Evolutionary conservation across 53 echinoderm and acorn worm species (phyloP), one percentile per base, ranked within the genome.

Genomic region (Echinarachnius parma): DNA sequence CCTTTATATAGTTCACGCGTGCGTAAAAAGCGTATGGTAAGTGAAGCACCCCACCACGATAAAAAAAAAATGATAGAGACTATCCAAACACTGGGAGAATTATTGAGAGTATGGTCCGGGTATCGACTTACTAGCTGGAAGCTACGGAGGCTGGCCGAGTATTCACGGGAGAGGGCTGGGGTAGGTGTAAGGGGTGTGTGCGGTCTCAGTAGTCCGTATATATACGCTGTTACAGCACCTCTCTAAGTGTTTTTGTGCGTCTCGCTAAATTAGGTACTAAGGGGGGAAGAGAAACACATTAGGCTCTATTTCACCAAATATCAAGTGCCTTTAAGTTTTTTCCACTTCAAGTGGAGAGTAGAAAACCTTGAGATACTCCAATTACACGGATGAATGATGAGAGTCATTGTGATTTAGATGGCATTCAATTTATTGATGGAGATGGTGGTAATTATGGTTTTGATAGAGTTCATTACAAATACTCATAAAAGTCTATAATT

Each of bases 161-260:
- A 72, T 36, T 56, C 74, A 56, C 57, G 55, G 57, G 57, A 72
- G 74, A 72, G 57, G 16, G 21, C 29, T 21, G 55, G 74, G 56
- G 56, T 4, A 19, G 15, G 13, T 10, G 11, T 50, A 9, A 4
- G 4, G 9, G 52, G 19, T 39, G 42, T 39, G 42, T 13, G n/a
- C 42, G 50, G 28, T 32, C 48, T 22, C 52, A 11, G 31, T 50
- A 30, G 31, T 52, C 34, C 55, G 36, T 31, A 49, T 50, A 37
- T 52, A 48, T 69, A 69, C 69, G 33, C 21, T 52, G 53, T 52
- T 69, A 31, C 74, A 45, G 34, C 57, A 24, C 55, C 15, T n/a
- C n/a, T n/a, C n/a, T 21, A 36, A 56, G 57, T 72, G 74, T 72
- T 72, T 55, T 72, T 72, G 55, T 72, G 56, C 48, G 20, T 31